Percentiles rank a stretch among this genome's conserved stretches.
These are phyloP conservation scores for Scolopax rusticola DNA, from an alignment of 2,797 vertebrate species.

Conservation along the genomic window DNA sequence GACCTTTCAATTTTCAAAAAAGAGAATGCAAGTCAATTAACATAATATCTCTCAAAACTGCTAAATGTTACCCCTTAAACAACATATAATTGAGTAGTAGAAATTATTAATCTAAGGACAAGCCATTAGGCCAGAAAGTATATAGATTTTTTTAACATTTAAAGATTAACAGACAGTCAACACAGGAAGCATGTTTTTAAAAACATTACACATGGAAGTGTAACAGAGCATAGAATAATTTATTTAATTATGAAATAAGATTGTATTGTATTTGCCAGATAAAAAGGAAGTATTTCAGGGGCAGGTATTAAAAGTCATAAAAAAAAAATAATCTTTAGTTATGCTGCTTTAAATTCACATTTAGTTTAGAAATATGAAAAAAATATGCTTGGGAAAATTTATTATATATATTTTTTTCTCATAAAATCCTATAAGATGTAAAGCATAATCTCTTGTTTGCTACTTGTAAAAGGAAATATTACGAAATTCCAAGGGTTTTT, in stretches of 20 bases:
- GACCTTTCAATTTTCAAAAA: neutral
- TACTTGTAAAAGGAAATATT: neutral
- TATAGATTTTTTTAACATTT: neutral
- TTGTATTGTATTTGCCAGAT: neutral
- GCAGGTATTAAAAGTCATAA: accelerated
- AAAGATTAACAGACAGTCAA: neutral
- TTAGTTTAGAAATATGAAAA: neutral
- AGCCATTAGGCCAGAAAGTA: neutral
- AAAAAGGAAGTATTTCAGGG: neutral
- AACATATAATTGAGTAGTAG: neutral
- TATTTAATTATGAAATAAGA: neutral
- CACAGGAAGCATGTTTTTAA: neutral
- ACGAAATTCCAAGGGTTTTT: neutral
- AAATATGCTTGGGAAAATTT: neutral
- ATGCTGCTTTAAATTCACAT: neutral
- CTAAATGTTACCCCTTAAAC: neutral
- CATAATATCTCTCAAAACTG: neutral
- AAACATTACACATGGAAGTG: neutral
- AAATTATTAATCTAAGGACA: neutral
- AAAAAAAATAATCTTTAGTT: neutral
- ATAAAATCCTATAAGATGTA: neutral
- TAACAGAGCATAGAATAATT: neutral
- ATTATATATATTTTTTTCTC: no score
- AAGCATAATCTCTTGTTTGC: neutral
- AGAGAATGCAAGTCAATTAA: neutral